Conservation (phyloP, 1,140 invertebrate genomes). For the Delia radicum region DNA sequence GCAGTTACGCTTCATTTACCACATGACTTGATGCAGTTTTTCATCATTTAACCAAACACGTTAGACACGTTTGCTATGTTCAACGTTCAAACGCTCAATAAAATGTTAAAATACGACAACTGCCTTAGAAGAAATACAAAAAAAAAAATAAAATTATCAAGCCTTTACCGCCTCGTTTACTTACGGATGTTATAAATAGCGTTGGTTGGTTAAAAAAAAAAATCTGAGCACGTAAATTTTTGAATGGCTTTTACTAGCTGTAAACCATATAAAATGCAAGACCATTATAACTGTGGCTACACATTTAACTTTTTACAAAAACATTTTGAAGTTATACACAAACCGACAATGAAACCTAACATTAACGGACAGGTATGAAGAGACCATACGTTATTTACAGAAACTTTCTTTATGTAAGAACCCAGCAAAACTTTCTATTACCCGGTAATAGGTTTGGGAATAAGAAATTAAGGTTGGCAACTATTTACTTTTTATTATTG, state of each 20-base stretch:
- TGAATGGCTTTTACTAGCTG: constrained; percentile 7
- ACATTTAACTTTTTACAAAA: background rate
- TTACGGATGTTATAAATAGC: background rate
- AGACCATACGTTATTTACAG: too few species aligned
- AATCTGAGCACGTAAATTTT: constrained; percentile 19
- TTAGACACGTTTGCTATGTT: background rate
- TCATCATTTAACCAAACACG: constrained; percentile 14
- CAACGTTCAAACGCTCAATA: constrained; percentile 17
- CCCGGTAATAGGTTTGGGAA: too few species aligned
- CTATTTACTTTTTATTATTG: too few species aligned
- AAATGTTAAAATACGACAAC: constrained; percentile 13
- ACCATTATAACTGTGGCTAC: constrained; percentile 1
- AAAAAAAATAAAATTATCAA: background rate
- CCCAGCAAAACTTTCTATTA: too few species aligned
- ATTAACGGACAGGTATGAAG: too few species aligned
- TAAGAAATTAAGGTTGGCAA: too few species aligned
- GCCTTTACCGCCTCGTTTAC: background rate
- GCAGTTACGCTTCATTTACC: constrained; percentile 19
- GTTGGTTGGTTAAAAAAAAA: background rate
- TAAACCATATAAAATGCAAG: background rate
- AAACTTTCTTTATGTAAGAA: too few species aligned
- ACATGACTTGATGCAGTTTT: constrained; percentile 19
- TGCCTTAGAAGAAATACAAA: background rate
- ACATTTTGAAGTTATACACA: too few species aligned
- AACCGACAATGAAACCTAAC: too few species aligned